Evolutionary conservation across 2,113 vertebrate genomes (phyloP).

Genomic region (Cinclus mexicanus): DNA sequence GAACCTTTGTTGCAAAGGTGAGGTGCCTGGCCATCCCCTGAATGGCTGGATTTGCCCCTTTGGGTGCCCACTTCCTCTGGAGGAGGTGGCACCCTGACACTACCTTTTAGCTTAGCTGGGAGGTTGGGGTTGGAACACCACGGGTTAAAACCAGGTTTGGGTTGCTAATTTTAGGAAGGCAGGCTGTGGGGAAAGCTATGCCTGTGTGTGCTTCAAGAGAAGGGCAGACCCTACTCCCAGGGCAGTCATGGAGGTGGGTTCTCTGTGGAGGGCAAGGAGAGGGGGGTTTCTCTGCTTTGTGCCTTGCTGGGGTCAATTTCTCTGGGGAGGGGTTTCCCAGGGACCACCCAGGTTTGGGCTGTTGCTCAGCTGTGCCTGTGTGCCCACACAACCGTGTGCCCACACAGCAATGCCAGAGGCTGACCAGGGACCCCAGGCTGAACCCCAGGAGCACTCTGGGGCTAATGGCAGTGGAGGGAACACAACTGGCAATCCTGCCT

Average conservation of each 20-base stretch:
- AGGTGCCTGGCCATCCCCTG: neutral
- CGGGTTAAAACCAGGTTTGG: neutral
- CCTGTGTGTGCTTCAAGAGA: neutral
- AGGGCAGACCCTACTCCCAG: neutral
- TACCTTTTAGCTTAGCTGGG: neutral
- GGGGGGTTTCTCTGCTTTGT: neutral
- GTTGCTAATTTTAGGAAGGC: conserved; percentile 15
- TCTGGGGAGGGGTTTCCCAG: neutral
- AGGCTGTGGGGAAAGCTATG: neutral
- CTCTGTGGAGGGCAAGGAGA: neutral
- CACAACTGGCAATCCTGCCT: neutral
- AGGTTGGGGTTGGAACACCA: neutral
- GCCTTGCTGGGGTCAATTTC: neutral
- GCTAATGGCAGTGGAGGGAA: neutral
- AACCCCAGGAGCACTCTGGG: neutral
- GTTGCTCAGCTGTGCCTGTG: neutral
- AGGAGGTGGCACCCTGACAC: neutral
- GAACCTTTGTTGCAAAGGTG: neutral
- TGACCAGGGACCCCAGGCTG: neutral
- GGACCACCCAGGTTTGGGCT: neutral
- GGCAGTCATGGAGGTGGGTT: fast-evolving
- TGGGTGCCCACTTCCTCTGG: neutral
- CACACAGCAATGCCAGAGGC: neutral
- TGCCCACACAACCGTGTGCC: neutral
- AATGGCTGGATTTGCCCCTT: neutral